phyloP scores from a whole-genome alignment of 2,888 invertebrate species.

The Proisotoma minuta region DNA sequence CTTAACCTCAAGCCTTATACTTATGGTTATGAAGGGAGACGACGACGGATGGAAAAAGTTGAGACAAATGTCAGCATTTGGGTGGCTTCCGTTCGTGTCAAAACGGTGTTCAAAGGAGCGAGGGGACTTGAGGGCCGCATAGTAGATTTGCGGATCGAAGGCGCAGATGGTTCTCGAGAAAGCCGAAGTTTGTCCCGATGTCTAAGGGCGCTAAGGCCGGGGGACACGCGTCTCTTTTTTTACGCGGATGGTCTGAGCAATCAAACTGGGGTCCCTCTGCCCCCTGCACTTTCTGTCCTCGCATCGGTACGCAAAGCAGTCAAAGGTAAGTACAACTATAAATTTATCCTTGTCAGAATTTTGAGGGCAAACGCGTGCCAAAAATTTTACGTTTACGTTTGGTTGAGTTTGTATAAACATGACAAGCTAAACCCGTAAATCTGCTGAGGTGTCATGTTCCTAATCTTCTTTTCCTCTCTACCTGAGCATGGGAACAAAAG shows the following conservation, averaged over 20 bases:
- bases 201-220: conserved; percentile 24
- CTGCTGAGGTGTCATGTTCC: not conserved
- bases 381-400: no score
- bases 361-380: no score
- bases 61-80: not conserved
- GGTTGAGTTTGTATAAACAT: no score
- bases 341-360: no score
- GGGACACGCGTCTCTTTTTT: conserved; percentile 41
- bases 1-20: conserved; percentile 25
- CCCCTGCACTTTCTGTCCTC: conserved; percentile 39
- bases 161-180: conserved; percentile 19
- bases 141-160: conserved; percentile 25
- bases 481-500: no score
- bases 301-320: conserved; percentile 36
- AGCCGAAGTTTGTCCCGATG: conserved; percentile 24
- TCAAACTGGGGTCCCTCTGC: conserved; percentile 35
- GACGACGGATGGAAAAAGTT: conserved; percentile 28
- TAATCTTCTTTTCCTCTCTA: not conserved
- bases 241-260: conserved; percentile 18
- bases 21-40: conserved; percentile 23
- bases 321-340: conserved; percentile 38
- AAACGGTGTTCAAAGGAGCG: conserved; percentile 40
- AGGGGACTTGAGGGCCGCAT: conserved; percentile 28
- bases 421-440: no score
- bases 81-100: conserved; percentile 30